These are phyloP conservation scores for Perizoma flavofasciatum DNA, from an alignment of 2,888 invertebrate species.

Conservation along the genomic window DNA sequence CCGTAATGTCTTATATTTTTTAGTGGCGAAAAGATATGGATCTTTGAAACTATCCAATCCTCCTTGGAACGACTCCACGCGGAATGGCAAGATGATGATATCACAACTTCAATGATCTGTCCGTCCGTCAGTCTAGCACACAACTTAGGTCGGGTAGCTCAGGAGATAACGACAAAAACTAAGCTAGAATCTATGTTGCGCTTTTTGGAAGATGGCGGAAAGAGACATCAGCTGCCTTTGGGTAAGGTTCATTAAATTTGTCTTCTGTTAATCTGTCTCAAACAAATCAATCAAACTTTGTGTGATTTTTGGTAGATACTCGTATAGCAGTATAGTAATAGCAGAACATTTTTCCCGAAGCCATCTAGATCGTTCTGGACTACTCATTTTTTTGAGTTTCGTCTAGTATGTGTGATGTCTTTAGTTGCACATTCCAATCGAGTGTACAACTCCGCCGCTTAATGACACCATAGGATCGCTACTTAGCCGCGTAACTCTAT, in stretches of 20 bases:
- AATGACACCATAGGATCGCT: too few relatives aligned
- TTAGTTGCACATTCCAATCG: too few relatives aligned
- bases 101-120: constrained; percentile 48
- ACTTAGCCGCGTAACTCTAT: too few relatives aligned
- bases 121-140: constrained; percentile 49
- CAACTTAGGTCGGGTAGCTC: constrained; percentile 41
- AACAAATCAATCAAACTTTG: too few relatives aligned
- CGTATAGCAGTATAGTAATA: too few relatives aligned
- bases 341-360: too few relatives aligned
- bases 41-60: constrained; percentile 57
- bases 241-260: constrained; percentile 43
- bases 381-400: too few relatives aligned
- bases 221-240: constrained; percentile 34
- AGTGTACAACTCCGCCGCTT: too few relatives aligned
- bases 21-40: constrained; percentile 74
- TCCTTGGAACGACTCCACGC: constrained; percentile 42
- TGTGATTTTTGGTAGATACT: too few relatives aligned
- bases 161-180: constrained; percentile 31
- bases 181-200: constrained; percentile 38
- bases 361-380: too few relatives aligned
- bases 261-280: background rate
- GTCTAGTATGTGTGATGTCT: too few relatives aligned
- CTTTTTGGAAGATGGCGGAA: constrained; percentile 31
- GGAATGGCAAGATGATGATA: constrained; percentile 48
- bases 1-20: too few relatives aligned